Evolutionary conservation across 2,888 invertebrate genomes (phyloP), one percentile per base, ranked within the genome.

Genomic region (Amblyjoppa fuscipennis): DNA sequence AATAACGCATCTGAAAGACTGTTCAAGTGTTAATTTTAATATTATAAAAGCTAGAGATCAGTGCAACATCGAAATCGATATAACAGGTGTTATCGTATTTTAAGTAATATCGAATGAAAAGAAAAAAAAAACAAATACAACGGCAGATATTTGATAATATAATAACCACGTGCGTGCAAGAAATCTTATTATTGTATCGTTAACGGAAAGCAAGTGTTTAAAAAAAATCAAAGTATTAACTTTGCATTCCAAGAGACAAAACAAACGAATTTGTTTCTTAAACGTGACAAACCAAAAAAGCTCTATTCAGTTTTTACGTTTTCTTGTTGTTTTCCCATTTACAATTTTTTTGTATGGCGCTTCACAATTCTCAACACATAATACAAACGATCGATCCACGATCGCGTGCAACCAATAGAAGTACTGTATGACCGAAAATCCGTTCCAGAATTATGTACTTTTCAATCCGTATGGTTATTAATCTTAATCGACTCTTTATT

Each of bases 221-320:
- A 64, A 31, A 41, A 74, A 83, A 78, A 81, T 81, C 81, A 64
- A 83, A 83, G 86, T 86, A 86, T 86, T 83, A 83, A 83, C 75
- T 78, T 81, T 81, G 86, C 86, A 86, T 86, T 86, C 83, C 85
- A 86, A 83, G 77, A 83, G 83, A 83, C 61, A 59, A 56, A 76
- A 70, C 56, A 11, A 73, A 74, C 13, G 53, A 51, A 64, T 81
- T 74, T 73, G 75, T 81, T 66, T 71, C 69, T 79, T 69, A 74
- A 83, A 31, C 74, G 69, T 75, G 53, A 79, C 69, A 76, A 70
- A 66, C 38, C 73, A 75, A 81, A 83, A 82, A 64, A 45, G 20
- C 49, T 73, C 59, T 64, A 64, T 64, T 34, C 64, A 34, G 64
- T 64, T 64, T 64, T 64, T 34, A 64, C 61, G 34, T n/a, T 64